Evolutionary conservation across 1,140 invertebrate species (phyloP).

Genomic region (Carposina sasakii): DNA sequence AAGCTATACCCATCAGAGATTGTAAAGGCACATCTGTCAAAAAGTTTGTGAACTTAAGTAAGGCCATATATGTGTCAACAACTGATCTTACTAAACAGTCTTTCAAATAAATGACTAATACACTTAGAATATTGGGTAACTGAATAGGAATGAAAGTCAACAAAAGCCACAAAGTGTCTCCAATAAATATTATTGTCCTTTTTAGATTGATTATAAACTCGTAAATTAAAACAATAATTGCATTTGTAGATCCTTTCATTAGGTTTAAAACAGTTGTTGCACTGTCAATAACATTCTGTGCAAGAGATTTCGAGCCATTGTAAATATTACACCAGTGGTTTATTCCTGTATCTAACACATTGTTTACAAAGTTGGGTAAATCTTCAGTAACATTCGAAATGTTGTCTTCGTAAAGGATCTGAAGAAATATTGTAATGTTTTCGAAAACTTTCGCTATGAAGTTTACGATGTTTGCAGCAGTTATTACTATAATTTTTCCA

Average conservation of each 20-base stretch:
- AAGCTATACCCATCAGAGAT: conserved; percentile 56
- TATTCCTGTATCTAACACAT: conserved; percentile 27
- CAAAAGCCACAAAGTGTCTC: conserved; percentile 53
- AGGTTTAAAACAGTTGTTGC: conserved; percentile 20
- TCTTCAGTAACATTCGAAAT: conserved; percentile 52
- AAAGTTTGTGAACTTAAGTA: conserved; percentile 57
- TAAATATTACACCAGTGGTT: conserved; percentile 30
- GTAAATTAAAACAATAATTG: conserved; percentile 29
- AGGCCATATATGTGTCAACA: conserved; percentile 43
- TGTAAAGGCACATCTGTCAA: conserved; percentile 64
- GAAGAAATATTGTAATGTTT: conserved; percentile 42
- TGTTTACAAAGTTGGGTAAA: conserved; percentile 37
- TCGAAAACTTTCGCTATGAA: conserved; percentile 27
- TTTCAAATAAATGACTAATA: conserved; percentile 30
- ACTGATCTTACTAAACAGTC: conserved; percentile 27
- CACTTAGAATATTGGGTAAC: conserved; percentile 44
- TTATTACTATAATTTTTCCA: conserved; percentile 49
- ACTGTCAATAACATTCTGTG: conserved; percentile 24
- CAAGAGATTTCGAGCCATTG: conserved; percentile 24
- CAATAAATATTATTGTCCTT: conserved; percentile 45
- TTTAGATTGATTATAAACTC: conserved; percentile 43
- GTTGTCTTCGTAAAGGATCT: conserved; percentile 65
- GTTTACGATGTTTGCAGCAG: conserved; percentile 28
- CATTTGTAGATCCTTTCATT: conserved; percentile 31
- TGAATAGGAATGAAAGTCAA: conserved; percentile 59